These are phyloP conservation scores for Gracilinanus agilis DNA, from an alignment of 2,113 vertebrate species.

Conservation along the genomic window DNA sequence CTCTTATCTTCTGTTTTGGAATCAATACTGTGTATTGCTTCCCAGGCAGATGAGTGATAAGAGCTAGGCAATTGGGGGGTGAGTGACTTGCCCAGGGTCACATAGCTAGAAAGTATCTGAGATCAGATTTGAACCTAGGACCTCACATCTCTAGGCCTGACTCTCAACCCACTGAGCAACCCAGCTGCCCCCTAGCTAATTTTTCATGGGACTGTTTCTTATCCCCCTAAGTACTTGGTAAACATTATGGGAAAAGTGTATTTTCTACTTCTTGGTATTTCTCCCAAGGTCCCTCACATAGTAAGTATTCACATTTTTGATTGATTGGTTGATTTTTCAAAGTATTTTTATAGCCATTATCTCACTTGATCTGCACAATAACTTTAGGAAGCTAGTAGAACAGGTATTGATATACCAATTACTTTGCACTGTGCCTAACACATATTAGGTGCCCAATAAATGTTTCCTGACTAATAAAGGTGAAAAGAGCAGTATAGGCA, in stretches of 20 bases:
- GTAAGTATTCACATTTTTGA: not conserved
- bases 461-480: not conserved
- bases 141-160: no score
- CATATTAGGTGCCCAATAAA: not conserved
- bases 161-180: no score
- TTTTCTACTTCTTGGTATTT: not conserved
- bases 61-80: no score
- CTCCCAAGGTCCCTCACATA: not conserved
- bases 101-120: no score
- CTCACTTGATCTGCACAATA: not conserved
- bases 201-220: not conserved
- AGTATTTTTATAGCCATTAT: not conserved
- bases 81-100: no score
- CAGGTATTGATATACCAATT: not conserved
- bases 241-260: not conserved
- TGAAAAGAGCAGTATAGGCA: not conserved
- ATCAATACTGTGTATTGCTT: no score
- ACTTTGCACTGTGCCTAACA: not conserved
- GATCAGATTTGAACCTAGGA: no score
- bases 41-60: no score
- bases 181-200: not conserved
- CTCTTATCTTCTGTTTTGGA: no score
- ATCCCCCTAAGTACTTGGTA: not conserved
- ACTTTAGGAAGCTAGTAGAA: not conserved
- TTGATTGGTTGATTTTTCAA: not conserved